phyloP scores from a whole-genome alignment of 2,888 invertebrate species.

The Xestia xanthographa region DNA sequence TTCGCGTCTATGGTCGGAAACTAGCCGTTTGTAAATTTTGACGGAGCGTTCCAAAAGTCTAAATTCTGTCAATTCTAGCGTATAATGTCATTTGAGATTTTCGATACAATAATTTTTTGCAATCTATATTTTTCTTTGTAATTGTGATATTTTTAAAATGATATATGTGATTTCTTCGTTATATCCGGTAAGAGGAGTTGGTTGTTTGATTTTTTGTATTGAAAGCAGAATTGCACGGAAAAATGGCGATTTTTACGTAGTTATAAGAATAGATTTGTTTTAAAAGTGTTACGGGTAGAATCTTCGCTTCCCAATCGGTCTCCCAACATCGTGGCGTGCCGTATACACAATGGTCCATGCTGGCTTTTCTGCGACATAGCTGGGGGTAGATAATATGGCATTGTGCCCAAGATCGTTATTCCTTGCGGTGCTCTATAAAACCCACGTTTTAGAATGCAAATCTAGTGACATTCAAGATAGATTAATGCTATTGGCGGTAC shows the following conservation, averaged over 20 bases:
- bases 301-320: background rate
- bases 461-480: background rate
- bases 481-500: background rate
- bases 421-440: slow-evolving; percentile 18
- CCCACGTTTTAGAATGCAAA: background rate
- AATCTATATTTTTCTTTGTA: slow-evolving; percentile 63
- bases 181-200: slow-evolving; percentile 69
- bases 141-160: slow-evolving; percentile 63
- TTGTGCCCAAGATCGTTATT: slow-evolving; percentile 41
- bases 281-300: slow-evolving; percentile 30
- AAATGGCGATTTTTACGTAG: slow-evolving; percentile 52
- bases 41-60: slow-evolving; percentile 59
- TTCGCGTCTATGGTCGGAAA: slow-evolving; percentile 55
- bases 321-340: background rate
- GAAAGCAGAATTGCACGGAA: slow-evolving; percentile 19
- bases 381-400: slow-evolving; percentile 31
- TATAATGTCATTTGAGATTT: slow-evolving; percentile 63
- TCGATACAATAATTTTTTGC: slow-evolving; percentile 66
- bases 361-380: slow-evolving; percentile 10
- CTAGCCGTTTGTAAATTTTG: slow-evolving; percentile 58
- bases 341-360: slow-evolving; percentile 21
- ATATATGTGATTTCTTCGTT: slow-evolving; percentile 64
- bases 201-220: slow-evolving; percentile 53
- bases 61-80: slow-evolving; percentile 58
- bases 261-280: slow-evolving; percentile 23